Conservation (phyloP, 2,113 vertebrate species). For the Hydrochoerus hydrochaeris region DNA sequence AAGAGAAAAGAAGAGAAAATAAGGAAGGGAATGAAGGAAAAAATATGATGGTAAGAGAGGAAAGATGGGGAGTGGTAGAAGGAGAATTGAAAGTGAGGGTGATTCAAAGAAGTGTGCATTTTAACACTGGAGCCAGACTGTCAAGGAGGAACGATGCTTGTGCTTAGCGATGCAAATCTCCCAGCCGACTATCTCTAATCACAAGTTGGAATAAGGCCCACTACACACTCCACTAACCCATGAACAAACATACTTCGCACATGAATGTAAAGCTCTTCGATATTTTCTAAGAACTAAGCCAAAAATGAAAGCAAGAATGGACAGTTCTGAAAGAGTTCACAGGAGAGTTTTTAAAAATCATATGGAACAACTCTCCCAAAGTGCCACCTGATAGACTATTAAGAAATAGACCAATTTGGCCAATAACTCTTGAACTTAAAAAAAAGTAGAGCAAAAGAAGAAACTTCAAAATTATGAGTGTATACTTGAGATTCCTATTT, state of each 20-base stretch:
- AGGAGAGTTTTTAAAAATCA: background rate
- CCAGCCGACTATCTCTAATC: background rate
- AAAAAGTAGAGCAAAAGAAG: background rate
- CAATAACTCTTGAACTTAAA: background rate
- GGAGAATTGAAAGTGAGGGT: background rate
- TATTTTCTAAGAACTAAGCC: background rate
- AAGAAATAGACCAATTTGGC: background rate
- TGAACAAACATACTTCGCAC: background rate
- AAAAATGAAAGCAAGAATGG: background rate
- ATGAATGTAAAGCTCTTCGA: background rate
- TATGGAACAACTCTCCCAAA: background rate
- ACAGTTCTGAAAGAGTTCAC: background rate
- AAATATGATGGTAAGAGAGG: background rate
- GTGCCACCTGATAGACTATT: background rate
- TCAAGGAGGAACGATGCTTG: background rate
- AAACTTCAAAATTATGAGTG: constrained; percentile 13
- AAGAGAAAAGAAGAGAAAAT: background rate
- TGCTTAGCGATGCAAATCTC: background rate
- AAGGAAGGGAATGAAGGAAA: background rate
- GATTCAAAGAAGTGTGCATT: background rate
- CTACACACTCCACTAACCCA: background rate
- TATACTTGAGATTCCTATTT: background rate
- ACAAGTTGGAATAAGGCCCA: background rate
- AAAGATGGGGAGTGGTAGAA: too few relatives aligned
- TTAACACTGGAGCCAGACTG: background rate